These are phyloP conservation scores for Mesorhabditis sp. DNA, from an alignment of 2,888 invertebrate genomes.

Conservation along the genomic window DNA sequence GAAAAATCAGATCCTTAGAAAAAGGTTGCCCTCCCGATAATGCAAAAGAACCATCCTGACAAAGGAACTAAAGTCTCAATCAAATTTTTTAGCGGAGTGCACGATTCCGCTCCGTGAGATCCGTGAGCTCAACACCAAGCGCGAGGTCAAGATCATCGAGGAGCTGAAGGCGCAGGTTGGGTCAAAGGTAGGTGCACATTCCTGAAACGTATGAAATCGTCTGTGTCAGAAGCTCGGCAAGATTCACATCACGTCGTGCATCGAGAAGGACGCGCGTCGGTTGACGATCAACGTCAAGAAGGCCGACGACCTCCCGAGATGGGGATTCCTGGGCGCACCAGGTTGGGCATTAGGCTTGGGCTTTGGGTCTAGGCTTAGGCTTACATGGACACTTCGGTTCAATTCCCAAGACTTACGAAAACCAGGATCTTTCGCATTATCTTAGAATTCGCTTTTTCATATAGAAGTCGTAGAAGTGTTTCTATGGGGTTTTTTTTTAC, in stretches of 20 bases:
- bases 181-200: slow-evolving; percentile 39
- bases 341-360: slow-evolving; percentile 42
- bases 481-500: too few species aligned
- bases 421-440: too few species aligned
- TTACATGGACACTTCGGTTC: too few species aligned
- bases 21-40: neutral
- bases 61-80: neutral
- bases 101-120: slow-evolving; percentile 59
- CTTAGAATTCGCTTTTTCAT: too few species aligned
- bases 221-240: slow-evolving; percentile 60
- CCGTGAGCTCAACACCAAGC: slow-evolving; percentile 57
- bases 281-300: slow-evolving; percentile 59
- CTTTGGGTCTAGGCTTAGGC: too few species aligned
- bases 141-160: slow-evolving; percentile 60
- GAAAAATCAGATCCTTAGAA: neutral
- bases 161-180: slow-evolving; percentile 56
- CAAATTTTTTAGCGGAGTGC: slow-evolving; percentile 51
- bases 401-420: too few species aligned
- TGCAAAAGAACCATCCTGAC: neutral
- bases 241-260: slow-evolving; percentile 58
- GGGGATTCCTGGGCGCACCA: slow-evolving; percentile 61
- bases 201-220: too few species aligned
- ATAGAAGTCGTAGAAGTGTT: too few species aligned
- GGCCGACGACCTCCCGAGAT: slow-evolving; percentile 60
- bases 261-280: slow-evolving; percentile 59